Base-by-base conservation (phyloP, 1,140 invertebrate genomes). In the Hestina assimilis region DNA sequence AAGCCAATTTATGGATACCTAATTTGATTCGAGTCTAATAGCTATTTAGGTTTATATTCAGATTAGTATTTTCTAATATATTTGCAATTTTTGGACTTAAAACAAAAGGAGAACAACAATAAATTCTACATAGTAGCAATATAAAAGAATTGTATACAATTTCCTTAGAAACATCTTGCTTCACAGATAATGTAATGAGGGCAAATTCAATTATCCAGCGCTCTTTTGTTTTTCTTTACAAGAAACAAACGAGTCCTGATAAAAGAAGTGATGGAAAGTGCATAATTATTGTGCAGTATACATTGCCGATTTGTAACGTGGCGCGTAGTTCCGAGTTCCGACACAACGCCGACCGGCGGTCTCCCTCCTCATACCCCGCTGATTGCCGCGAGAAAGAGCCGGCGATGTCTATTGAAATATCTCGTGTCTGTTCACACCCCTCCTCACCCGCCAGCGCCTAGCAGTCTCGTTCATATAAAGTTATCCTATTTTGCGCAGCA, bases 381-480 rank as follows among this genome's bases (percentile, higher is more conserved):
- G 55, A 46, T 47, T 52, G 56, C 59, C 59, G 70, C 59, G 68
- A 33, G 75, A 83, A 75, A 81, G 77, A 79, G 80, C 69, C 66
- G 69, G 71, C 72, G 64, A 79, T 63, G 77, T 87, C 82, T 87
- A 87, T 87, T 85, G 81, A 87, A 84, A 87, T 85, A 84, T 78
- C 72, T 76, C 84, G 69, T 80, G 67, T 83, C 84, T 83, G 72
- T 83, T 85, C 84, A 52, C 80, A 79, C 83, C 79, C 71, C 75
- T 69, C 82, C 73, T 63, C 75, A 72, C 72, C 76, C 75, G 69
- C 74, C 70, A 82, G 85, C 88, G 86, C 88, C 88, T 82, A 75
- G 86, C 85, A 87, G 88, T 89, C 88, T 89, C 88, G 87, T 89
- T 88, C 79, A 89, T 87, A 89, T 88, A 84, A 83, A 78, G 83